These are phyloP conservation scores for Salarias fasciatus DNA, from an alignment of 2,797 vertebrate species.

Conservation along the genomic window DNA sequence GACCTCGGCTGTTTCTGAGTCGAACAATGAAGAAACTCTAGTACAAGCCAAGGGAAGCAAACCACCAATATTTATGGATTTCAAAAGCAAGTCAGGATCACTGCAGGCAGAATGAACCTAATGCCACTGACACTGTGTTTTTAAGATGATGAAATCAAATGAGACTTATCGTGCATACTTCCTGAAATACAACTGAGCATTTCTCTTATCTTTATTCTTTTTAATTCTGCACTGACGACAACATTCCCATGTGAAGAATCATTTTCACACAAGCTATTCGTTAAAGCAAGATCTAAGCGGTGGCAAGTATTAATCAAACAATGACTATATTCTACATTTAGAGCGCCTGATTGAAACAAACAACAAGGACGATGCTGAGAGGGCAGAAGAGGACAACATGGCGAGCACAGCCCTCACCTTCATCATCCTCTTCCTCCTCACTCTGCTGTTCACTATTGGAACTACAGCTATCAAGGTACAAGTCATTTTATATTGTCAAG, in stretches of 20 bases:
- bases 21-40: neutral
- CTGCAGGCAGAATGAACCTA: neutral
- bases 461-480: constrained; percentile 87
- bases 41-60: constrained; percentile 54
- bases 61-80: constrained; percentile 28
- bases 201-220: too few species aligned
- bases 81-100: constrained; percentile 68
- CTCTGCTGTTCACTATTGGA: constrained; percentile 85
- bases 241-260: too few species aligned
- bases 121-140: neutral
- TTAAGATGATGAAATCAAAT: neutral
- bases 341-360: neutral
- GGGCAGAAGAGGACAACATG: constrained; percentile 74
- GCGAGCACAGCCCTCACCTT: constrained; percentile 83
- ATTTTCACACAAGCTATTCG: too few species aligned
- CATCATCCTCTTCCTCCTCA: constrained; percentile 89
- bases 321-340: constrained; percentile 9
- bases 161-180: neutral
- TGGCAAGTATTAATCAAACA: neutral
- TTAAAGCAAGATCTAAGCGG: too few species aligned
- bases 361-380: neutral
- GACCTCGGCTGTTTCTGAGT: neutral
- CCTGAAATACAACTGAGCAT: too few species aligned
- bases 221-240: too few species aligned
- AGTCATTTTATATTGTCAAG: neutral